These are phyloP conservation scores for Drosophila engyochracea DNA, from an alignment of 2,888 invertebrate species.

Conservation along the genomic window DNA sequence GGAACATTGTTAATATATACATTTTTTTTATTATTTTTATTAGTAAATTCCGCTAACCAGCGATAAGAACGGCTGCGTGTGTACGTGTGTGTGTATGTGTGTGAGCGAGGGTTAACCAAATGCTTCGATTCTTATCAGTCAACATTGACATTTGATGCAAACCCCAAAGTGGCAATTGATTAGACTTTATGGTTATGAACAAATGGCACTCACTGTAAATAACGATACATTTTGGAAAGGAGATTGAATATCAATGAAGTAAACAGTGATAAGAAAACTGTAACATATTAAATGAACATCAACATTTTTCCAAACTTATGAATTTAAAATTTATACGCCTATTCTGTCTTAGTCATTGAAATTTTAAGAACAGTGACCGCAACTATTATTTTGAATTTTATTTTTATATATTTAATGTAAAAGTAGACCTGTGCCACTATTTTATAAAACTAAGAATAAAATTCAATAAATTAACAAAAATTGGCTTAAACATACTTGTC, in stretches of 20 bases:
- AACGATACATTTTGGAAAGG: not conserved
- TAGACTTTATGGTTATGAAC: constrained; percentile 16
- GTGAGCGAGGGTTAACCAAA: constrained; percentile 23
- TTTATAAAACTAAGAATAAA: not conserved
- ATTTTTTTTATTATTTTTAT: constrained; percentile 27
- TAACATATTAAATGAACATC: not conserved
- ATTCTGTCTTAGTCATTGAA: not conserved
- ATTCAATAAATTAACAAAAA: not conserved
- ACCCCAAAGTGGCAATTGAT: constrained; percentile 22
- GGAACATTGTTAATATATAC: constrained; percentile 42
- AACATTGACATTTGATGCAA: constrained; percentile 20
- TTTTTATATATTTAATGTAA: not conserved
- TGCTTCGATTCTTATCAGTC: constrained; percentile 42
- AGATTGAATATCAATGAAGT: not conserved
- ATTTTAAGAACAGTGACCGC: not conserved
- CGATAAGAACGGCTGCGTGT: constrained; percentile 18
- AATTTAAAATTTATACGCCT: not conserved
- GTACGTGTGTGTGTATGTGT: not conserved
- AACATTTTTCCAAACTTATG: not conserved
- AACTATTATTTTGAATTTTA: not conserved
- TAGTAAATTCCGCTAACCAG: constrained; percentile 45
- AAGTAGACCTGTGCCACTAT: not conserved
- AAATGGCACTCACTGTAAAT: constrained; percentile 30
- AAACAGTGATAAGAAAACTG: not conserved
- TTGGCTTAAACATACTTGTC: not conserved